A percentile compares a stretch with the other conserved stretches of the same genome.
Conservation (phyloP, 2,888 invertebrate genomes). For the Nymphalis urticae region DNA sequence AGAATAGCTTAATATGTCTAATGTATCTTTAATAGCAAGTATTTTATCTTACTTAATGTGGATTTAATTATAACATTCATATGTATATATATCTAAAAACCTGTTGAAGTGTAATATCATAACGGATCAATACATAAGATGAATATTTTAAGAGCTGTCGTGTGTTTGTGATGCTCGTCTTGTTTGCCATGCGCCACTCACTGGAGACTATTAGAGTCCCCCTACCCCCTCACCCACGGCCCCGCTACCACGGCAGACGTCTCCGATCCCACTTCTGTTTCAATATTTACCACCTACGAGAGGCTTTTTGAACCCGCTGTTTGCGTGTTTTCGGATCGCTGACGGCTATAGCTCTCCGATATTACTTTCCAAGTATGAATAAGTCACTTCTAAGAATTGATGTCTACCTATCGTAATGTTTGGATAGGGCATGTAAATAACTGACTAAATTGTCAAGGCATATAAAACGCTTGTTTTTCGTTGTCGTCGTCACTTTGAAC, state of each 20-base stretch:
- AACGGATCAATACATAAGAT: slow-evolving; percentile 61
- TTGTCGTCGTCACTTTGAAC: slow-evolving; percentile 27
- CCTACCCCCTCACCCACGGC: slow-evolving; percentile 42
- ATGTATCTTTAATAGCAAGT: not conserved
- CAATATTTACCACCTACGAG: slow-evolving; percentile 81
- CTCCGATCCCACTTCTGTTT: slow-evolving; percentile 80
- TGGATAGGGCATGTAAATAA: slow-evolving; percentile 65
- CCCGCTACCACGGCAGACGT: slow-evolving; percentile 52
- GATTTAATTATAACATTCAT: not conserved
- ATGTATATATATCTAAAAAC: slow-evolving; percentile 1
- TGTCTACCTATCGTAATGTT: slow-evolving; percentile 60
- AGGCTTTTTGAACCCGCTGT: slow-evolving; percentile 80
- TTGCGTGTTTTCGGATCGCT: slow-evolving; percentile 81
- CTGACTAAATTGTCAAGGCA: slow-evolving; percentile 34
- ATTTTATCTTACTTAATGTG: not conserved
- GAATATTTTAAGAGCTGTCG: slow-evolving; percentile 73
- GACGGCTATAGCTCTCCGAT: slow-evolving; percentile 73
- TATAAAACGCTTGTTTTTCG: slow-evolving; percentile 23
- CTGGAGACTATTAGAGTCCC: slow-evolving; percentile 79
- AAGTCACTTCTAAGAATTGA: slow-evolving; percentile 72
- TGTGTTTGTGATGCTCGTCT: slow-evolving; percentile 66
- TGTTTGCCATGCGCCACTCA: slow-evolving; percentile 80
- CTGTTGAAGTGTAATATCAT: slow-evolving; percentile 32
- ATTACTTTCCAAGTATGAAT: slow-evolving; percentile 77
- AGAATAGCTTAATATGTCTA: too few species aligned